These are phyloP conservation scores for Apamea crenata DNA, from an alignment of 2,888 invertebrate genomes.

Conservation along the genomic window DNA sequence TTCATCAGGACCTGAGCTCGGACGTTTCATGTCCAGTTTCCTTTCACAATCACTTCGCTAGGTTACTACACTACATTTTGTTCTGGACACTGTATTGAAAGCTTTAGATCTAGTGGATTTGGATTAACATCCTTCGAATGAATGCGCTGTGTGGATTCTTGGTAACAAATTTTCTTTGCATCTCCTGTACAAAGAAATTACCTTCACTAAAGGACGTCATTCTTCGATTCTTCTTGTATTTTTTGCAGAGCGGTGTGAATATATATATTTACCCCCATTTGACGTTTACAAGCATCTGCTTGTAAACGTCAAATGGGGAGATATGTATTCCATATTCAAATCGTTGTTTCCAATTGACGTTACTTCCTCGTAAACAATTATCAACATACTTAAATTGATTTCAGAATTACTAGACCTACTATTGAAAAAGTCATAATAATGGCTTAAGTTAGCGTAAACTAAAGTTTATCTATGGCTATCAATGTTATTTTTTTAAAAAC, in stretches of 20 bases:
- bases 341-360: too few species aligned
- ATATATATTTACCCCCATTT: background rate
- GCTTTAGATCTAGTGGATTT: background rate
- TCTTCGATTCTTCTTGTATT: background rate
- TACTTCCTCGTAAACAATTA: background rate
- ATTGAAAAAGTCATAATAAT: background rate
- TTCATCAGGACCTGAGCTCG: slow-evolving; percentile 2
- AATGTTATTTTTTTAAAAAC: background rate
- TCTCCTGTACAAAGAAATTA: background rate
- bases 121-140: background rate
- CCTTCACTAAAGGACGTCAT: too few species aligned
- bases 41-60: background rate
- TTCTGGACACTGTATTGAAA: background rate
- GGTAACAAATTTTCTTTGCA: too few species aligned
- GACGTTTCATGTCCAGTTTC: background rate
- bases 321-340: background rate
- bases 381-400: background rate
- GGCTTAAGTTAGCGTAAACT: background rate
- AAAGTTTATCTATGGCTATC: background rate
- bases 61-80: background rate
- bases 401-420: background rate
- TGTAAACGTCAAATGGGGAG: too few species aligned
- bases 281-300: too few species aligned
- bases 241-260: background rate
- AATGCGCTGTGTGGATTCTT: background rate